A percentile compares a stretch with the other conserved stretches of the same genome.
Evolutionary conservation across 2,113 vertebrate species (phyloP).

Genomic region (Collichthys lucidus): DNA sequence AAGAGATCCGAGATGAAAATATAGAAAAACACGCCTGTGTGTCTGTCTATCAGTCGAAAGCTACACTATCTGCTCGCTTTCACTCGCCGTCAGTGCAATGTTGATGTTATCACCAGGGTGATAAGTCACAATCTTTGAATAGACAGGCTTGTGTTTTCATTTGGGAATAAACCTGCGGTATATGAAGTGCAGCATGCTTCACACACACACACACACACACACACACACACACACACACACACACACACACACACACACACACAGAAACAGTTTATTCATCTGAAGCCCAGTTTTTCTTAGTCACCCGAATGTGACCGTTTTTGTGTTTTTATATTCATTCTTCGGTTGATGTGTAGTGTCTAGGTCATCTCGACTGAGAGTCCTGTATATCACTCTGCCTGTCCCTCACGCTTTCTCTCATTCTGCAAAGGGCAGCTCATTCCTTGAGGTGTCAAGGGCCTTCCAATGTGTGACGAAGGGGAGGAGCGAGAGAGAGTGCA

Average conservation of each 20-base stretch:
- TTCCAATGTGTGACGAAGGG: slow-evolving; percentile 41
- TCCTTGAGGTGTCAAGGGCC: slow-evolving; percentile 74
- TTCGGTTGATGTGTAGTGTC: background rate
- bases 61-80: slow-evolving; percentile 62
- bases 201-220: background rate
- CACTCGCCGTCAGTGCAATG: slow-evolving; percentile 46
- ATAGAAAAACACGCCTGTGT: slow-evolving; percentile 39
- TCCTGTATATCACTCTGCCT: slow-evolving; percentile 14
- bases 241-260: background rate
- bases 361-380: slow-evolving; percentile 18
- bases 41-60: slow-evolving; percentile 62
- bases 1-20: slow-evolving; percentile 67
- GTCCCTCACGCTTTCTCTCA: slow-evolving; percentile 26
- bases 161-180: slow-evolving; percentile 49
- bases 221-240: background rate
- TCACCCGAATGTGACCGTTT: background rate
- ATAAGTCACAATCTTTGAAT: slow-evolving; percentile 64
- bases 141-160: slow-evolving; percentile 66
- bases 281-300: slow-evolving; percentile 20
- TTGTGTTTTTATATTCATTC: slow-evolving; percentile 23
- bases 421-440: slow-evolving; percentile 71
- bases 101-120: slow-evolving; percentile 67
- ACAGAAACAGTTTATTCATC: slow-evolving; percentile 5
- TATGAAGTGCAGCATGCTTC: slow-evolving; percentile 33
- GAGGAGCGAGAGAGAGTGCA: slow-evolving; percentile 34